These are phyloP conservation scores for Patella caerulea DNA, from an alignment of 2,888 invertebrate genomes.

Conservation along the genomic window DNA sequence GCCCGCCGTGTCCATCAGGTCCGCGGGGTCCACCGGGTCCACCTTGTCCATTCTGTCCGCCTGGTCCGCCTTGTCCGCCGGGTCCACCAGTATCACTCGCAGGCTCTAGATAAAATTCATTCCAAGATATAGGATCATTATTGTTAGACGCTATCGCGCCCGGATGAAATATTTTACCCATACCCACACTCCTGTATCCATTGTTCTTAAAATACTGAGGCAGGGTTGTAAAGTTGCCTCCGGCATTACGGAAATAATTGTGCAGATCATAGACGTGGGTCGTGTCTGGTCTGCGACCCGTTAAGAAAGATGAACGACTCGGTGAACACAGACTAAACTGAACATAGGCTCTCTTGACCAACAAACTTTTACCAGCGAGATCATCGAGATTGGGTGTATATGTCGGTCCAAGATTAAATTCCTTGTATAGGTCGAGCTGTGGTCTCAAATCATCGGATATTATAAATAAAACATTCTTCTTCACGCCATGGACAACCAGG, in stretches of 20 bases:
- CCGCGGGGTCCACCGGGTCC: too few species aligned
- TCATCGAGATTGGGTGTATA: conserved; percentile 34
- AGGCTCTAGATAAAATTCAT: neutral
- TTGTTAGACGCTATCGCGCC: conserved; percentile 5
- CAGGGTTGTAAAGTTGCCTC: conserved; percentile 43
- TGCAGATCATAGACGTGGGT: conserved; percentile 29
- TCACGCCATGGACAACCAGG: too few species aligned
- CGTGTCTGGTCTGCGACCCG: too few species aligned
- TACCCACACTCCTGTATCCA: conserved; percentile 35
- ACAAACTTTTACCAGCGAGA: conserved; percentile 24
- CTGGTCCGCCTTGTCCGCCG: too few species aligned
- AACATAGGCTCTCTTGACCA: conserved; percentile 26
- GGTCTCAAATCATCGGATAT: conserved; percentile 39
- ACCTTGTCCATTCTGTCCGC: too few species aligned
- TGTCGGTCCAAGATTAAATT: conserved; percentile 31
- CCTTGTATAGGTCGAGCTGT: conserved; percentile 22
- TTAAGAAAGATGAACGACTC: conserved; percentile 26
- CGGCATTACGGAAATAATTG: conserved; percentile 33
- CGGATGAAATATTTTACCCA: conserved; percentile 36
- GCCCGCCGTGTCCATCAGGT: too few species aligned
- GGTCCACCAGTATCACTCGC: too few species aligned
- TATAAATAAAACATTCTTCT: conserved; percentile 38
- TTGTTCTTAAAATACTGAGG: conserved; percentile 45
- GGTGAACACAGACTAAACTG: conserved; percentile 29
- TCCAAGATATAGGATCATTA: conserved; percentile 16